Evolutionary conservation across 2,113 vertebrate genomes (phyloP).

Genomic region (Ellobius talpinus): DNA sequence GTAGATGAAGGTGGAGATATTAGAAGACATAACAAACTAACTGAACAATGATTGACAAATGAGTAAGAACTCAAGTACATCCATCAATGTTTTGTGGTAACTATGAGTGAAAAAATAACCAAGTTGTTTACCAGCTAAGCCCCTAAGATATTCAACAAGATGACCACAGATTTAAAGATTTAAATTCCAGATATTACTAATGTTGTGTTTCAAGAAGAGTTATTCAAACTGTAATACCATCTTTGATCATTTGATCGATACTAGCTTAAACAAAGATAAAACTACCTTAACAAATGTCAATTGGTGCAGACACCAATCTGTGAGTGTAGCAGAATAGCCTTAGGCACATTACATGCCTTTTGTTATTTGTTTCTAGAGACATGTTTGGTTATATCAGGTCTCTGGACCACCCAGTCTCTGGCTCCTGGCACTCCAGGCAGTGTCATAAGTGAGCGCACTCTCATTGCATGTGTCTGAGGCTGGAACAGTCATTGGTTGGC

Average conservation of each 20-base stretch:
- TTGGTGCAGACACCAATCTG: slow-evolving; percentile 49
- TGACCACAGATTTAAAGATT: slow-evolving; percentile 75
- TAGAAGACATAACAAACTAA: slow-evolving; percentile 35
- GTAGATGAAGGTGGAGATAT: background rate
- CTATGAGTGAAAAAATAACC: slow-evolving; percentile 61
- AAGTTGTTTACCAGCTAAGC: slow-evolving; percentile 26
- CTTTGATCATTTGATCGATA: slow-evolving; percentile 86
- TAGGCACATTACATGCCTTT: no score
- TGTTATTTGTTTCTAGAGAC: no score
- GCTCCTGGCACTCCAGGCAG: no score
- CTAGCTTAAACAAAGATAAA: slow-evolving; percentile 85
- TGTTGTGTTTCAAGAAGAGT: slow-evolving; percentile 70
- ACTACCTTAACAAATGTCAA: slow-evolving; percentile 80
- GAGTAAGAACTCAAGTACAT: background rate
- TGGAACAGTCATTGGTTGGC: no score
- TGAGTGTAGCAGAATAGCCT: no score
- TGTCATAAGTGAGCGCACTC: no score
- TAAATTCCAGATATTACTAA: slow-evolving; percentile 75
- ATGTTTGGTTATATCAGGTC: no score
- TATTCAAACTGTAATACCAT: slow-evolving; percentile 73
- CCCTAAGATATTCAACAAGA: slow-evolving; percentile 42
- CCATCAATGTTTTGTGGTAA: slow-evolving; percentile 6
- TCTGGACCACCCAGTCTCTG: no score
- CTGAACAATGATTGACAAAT: background rate
- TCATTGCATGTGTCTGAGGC: no score